phyloP scores from a whole-genome alignment of 1,140 invertebrate species.

The Oscheius sp. region DNA sequence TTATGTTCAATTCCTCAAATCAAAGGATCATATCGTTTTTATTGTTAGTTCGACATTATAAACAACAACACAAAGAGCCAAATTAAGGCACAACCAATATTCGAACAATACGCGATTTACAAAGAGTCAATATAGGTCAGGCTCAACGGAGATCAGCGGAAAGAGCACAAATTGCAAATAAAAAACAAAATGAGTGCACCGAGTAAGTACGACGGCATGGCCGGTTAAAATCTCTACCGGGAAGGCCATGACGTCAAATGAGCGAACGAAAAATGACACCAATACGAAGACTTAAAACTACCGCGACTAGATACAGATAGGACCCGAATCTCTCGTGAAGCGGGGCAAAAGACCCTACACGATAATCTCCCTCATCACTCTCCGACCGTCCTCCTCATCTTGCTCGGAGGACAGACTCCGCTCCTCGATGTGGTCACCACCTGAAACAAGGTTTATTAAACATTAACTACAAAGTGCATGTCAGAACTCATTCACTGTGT shows the following conservation, averaged over 20 bases:
- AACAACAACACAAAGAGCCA: no score
- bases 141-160: background rate
- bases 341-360: background rate
- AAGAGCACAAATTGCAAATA: background rate
- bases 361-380: constrained; percentile 31
- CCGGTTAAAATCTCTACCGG: background rate
- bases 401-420: background rate
- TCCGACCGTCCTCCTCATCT: constrained; percentile 11
- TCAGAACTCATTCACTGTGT: background rate
- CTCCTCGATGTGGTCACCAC: background rate
- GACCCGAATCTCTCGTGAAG: background rate
- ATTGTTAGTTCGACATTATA: no score
- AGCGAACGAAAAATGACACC: background rate
- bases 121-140: background rate
- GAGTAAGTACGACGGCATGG: background rate
- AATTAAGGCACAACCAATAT: constrained; percentile 1
- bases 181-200: background rate
- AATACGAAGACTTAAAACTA: background rate
- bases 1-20: no score
- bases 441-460: background rate
- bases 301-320: background rate
- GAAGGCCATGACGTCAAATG: background rate
- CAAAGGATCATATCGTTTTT: no score
- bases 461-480: background rate
- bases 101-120: background rate